These are phyloP conservation scores for Eulemur mongoz DNA, from an alignment of 2,797 vertebrate genomes.

Conservation along the genomic window DNA sequence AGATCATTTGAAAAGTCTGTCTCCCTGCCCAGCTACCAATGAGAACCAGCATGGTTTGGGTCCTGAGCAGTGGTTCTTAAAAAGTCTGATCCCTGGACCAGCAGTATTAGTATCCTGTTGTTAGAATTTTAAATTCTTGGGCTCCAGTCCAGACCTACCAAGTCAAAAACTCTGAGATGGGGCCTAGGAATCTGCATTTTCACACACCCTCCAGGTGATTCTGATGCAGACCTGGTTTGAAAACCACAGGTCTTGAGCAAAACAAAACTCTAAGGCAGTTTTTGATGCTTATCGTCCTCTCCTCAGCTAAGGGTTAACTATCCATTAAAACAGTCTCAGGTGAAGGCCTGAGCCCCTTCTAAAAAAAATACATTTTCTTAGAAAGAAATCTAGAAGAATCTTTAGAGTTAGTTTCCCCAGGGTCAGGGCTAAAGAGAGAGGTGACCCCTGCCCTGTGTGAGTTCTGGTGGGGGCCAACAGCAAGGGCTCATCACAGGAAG, in stretches of 20 bases:
- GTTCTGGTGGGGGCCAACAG: not conserved
- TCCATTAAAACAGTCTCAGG: not conserved
- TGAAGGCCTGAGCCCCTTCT: not conserved
- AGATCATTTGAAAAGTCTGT: not conserved
- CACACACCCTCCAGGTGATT: not conserved
- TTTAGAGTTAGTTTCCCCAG: not conserved
- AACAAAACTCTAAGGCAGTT: not conserved
- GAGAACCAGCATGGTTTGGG: not conserved
- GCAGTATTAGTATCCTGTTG: not conserved
- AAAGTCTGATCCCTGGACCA: not conserved
- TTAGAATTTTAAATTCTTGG: not conserved
- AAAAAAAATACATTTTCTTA: not conserved
- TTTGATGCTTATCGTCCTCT: not conserved
- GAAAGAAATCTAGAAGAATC: not conserved
- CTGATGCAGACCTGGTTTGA: not conserved
- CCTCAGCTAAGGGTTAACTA: not conserved
- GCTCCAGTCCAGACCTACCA: not conserved
- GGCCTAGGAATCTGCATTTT: not conserved
- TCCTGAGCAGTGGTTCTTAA: not conserved
- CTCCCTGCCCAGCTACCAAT: not conserved
- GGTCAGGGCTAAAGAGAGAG: not conserved
- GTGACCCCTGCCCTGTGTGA: not conserved
- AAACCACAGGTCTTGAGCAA: not conserved
- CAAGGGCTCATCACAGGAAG: not conserved
- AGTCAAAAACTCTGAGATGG: not conserved